Evolutionary conservation across 2,797 vertebrate species (phyloP), one percentile per base, ranked within the genome.

Genomic region (Chelonia mydas): DNA sequence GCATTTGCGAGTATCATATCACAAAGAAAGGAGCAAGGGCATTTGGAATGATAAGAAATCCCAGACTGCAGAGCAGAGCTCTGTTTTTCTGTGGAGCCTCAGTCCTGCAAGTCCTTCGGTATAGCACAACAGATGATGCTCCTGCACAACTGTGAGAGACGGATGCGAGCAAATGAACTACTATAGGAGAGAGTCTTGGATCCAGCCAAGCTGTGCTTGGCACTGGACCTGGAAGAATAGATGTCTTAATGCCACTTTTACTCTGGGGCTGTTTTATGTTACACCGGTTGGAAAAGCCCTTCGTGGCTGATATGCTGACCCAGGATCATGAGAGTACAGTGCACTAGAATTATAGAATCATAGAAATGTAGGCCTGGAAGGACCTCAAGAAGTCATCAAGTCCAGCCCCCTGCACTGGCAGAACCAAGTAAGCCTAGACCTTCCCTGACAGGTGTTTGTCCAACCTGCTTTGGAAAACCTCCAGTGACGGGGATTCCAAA

Each of bases 1-100:
- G 77, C 85, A 84, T 96, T 88, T 90, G 93, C 90, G n/a, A 41
- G 89, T 87, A 81, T 94, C 77, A n/a, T 6, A 1, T 61, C 65
- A 37, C 88, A 91, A 88, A 83, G 79, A 85, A 4, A 5, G 41
- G 72, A 79, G 83, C 86, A 77, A 96, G 91, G 83, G 81, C 85
- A 88, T 84, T 61, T 88, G 93, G 61, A 87, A 16, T 83, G 83
- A 81, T 6, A 13, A 94, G 90, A 92, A 50, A 50, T 86, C 19
- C 94, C 96, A 93, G 88, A 87, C 87, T 93, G 90, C 87, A 72
- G 90, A 50, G 91, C 82, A 95, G 88, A 31, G 80, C 65, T 3
- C 1, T 0, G 0, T 31, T 50, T 84, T 55, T 7, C 49, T 49
- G 10, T 92, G n/a, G 76, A 87, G 81, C 91, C 78, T 86, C 78